phyloP scores from a whole-genome alignment of 2,113 vertebrate species.

The Mirza zaza region DNA sequence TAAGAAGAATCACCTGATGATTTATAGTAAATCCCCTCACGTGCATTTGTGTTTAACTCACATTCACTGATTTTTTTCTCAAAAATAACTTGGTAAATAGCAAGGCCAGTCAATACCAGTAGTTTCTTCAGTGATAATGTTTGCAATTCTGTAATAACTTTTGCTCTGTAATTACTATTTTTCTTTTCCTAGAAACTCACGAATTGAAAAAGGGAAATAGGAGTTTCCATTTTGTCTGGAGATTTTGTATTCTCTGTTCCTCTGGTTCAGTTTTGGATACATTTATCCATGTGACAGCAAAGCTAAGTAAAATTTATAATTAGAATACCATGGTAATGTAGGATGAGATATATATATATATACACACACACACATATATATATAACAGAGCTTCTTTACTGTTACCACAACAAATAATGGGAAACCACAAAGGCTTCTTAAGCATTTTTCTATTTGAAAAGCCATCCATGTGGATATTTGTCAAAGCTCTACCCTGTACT shows the following conservation, averaged over 20 bases:
- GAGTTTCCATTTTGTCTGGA: conserved; percentile 54
- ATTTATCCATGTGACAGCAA: background rate
- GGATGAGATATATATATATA: background rate
- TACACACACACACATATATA: background rate
- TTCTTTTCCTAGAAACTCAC: conserved; percentile 7
- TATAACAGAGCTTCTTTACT: background rate
- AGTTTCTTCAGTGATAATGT: conserved; percentile 1
- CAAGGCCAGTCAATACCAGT: background rate
- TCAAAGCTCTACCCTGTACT: background rate
- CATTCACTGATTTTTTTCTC: background rate
- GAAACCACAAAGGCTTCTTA: conserved; percentile 9
- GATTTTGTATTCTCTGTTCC: conserved; percentile 56
- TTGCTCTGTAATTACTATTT: conserved; percentile 44
- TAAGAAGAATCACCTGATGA: background rate
- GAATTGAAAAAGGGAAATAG: background rate
- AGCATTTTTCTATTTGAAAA: conserved; percentile 26
- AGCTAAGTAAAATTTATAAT: conserved; percentile 67
- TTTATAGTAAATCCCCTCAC: conserved; percentile 1
- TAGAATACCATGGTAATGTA: conserved; percentile 52
- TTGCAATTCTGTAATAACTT: conserved; percentile 28
- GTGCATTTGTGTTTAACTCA: background rate
- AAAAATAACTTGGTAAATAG: conserved; percentile 39
- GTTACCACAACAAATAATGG: conserved; percentile 65
- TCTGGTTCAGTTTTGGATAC: conserved; percentile 49
- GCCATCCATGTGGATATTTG: background rate